Conservation (phyloP, 2,797 vertebrate species). For the Astyanax mexicanus region DNA sequence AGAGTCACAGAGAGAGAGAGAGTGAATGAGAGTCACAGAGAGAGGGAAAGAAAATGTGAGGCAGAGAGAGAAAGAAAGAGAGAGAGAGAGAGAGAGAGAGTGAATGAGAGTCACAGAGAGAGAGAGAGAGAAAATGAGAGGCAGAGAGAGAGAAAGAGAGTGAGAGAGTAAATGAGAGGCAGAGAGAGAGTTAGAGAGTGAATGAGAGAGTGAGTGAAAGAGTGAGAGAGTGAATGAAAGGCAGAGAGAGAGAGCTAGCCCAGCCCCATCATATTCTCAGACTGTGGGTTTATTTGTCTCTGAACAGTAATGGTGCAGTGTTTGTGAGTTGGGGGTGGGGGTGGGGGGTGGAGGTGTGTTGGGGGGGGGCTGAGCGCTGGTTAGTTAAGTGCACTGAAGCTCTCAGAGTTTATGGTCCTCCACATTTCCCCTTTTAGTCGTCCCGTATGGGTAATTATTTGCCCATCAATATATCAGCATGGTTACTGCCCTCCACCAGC, state of each 20-base stretch:
- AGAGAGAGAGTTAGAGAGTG: too few species aligned
- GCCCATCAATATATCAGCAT: slow-evolving; percentile 47
- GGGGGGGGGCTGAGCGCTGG: slow-evolving; percentile 34
- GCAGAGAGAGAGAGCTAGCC: slow-evolving; percentile 51
- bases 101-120: too few species aligned
- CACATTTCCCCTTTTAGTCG: slow-evolving; percentile 45
- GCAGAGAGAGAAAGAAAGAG: too few species aligned
- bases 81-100: too few species aligned
- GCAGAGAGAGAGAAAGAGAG: too few species aligned
- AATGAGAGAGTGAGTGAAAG: too few species aligned
- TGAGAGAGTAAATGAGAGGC: slow-evolving; percentile 45
- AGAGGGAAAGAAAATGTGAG: too few species aligned
- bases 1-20: too few species aligned
- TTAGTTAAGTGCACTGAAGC: slow-evolving; percentile 42
- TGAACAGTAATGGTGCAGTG: slow-evolving; percentile 34
- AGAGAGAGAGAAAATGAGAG: too few species aligned
- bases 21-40: slow-evolving; percentile 32
- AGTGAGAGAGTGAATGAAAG: too few species aligned
- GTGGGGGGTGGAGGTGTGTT: slow-evolving; percentile 43
- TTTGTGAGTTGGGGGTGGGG: slow-evolving; percentile 54
- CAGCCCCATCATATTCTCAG: slow-evolving; percentile 46
- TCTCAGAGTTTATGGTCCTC: slow-evolving; percentile 45
- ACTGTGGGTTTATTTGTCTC: slow-evolving; percentile 7
- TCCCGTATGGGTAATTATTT: slow-evolving; percentile 52
- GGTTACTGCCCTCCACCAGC: slow-evolving; percentile 45